Percentiles rank a stretch among this genome's conserved stretches.
These are phyloP conservation scores for Pantherophis alleghaniensis DNA, from an alignment of 2,797 vertebrate genomes.

Conservation along the genomic window DNA sequence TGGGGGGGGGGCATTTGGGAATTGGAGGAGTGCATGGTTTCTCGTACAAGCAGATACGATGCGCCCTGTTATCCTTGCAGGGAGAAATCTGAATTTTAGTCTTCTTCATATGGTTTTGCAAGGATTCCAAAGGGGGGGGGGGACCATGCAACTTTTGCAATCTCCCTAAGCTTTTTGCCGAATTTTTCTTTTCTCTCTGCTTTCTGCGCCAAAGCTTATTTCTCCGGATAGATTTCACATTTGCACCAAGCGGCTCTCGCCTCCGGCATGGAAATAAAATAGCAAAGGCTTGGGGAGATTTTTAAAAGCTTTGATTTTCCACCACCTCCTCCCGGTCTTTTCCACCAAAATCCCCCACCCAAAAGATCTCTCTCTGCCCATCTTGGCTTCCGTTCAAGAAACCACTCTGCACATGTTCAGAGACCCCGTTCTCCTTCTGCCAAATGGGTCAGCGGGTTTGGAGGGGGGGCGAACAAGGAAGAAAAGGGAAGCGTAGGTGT, in stretches of 20 bases:
- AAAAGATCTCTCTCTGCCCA: not conserved
- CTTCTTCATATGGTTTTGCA: not conserved
- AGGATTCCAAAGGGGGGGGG: rapidly evolving
- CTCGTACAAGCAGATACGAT: no score
- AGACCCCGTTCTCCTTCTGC: not conserved
- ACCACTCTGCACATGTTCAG: not conserved
- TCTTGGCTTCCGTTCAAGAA: not conserved
- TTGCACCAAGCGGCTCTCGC: not conserved
- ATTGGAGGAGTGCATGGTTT: not conserved
- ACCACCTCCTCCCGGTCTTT: rapidly evolving
- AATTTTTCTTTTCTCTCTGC: not conserved
- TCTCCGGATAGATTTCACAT: not conserved
- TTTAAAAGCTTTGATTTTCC: not conserved
- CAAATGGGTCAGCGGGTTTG: not conserved
- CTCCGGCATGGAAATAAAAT: not conserved
- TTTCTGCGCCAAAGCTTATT: not conserved
- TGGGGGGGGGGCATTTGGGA: rapidly evolving
- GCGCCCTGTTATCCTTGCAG: rapidly evolving
- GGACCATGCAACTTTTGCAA: rapidly evolving
- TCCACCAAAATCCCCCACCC: not conserved
- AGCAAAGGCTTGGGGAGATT: not conserved
- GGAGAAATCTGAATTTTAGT: not conserved
- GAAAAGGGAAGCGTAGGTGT: no score
- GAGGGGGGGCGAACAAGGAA: not conserved
- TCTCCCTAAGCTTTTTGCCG: rapidly evolving